Base-by-base conservation (phyloP, 2,888 invertebrate genomes). In the Zootermopsis nevadensis region DNA sequence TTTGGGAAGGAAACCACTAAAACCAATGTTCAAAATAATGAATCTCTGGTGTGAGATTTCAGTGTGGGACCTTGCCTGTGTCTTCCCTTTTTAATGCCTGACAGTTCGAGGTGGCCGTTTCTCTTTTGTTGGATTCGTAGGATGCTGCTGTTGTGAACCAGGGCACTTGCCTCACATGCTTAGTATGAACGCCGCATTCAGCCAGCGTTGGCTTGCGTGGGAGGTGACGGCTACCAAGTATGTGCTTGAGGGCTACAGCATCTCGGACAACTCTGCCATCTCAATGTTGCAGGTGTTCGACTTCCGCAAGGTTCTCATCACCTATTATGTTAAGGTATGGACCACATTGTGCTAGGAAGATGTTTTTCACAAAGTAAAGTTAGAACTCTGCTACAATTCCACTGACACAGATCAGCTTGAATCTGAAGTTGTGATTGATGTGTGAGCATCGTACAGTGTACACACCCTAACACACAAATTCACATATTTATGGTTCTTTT, bases 271-370 rank as follows among this genome's bases (percentile, higher is more conserved):
- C 91, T 96, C 96, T 87, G 99, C 99, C 69, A 96, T 96, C 48
- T 97, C 98, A 86, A 98, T 99, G 94, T 92, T 99, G 86, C 99
- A 99, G 91, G 97, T 98, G 22, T 99, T 98, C 89, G 99, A 99
- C 90, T 97, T 99, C 88, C 91, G 99, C 77, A 98, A 98, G 91
- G 96, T 99, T 86, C 93, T 99, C 86, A 97, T 99, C 87, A 98
- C 98, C 0, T 98, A 99, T 89, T 99, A 99, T 88, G 97, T 99
- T 72, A 99, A 99, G 94, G 97, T 97, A 88, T 88, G 88, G 48
- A 19, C 19, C 48, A 48, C 48, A 15, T 19, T 85, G 27, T 27
- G 22, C 33, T 8, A 19, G 4, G 31, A 74, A 42, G 30, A 22
- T 69, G 33, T 30, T 67, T 67, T 67, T 8, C 19, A 48, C 48